Conservation (phyloP, 64 coral and sea anemone genomes). For the Montipora cactus region DNA sequence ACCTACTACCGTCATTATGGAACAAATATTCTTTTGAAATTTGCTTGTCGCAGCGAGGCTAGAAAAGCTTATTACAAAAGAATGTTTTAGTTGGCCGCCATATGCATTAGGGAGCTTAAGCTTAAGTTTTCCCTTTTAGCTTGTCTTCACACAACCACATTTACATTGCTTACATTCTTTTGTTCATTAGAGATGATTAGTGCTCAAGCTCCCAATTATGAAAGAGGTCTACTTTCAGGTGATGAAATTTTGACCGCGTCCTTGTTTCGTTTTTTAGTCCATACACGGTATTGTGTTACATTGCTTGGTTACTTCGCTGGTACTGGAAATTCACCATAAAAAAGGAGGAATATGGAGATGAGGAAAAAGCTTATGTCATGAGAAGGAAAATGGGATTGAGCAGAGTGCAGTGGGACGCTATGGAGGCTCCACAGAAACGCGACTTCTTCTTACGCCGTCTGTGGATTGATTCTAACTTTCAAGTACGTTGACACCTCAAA, state of each 20-base stretch:
- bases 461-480: constrained; percentile 87
- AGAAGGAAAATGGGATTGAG: constrained; percentile 82
- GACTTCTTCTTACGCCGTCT: constrained; percentile 76
- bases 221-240: not conserved
- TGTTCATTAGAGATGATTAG: no score
- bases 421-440: constrained; percentile 65
- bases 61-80: no score
- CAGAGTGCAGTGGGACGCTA: constrained; percentile 86
- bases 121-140: no score
- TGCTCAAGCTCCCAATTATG: no score
- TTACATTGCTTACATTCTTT: no score
- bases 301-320: constrained; percentile 83
- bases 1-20: no score
- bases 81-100: no score
- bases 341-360: constrained; percentile 88
- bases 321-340: constrained; percentile 92
- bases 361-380: constrained; percentile 92
- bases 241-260: not conserved
- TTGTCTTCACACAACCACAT: no score
- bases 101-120: no score
- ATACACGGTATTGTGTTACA: constrained; percentile 82
- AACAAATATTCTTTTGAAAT: no score
- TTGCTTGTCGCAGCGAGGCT: no score
- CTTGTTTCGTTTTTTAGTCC: constrained; percentile 57
- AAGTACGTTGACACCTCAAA: constrained; percentile 41